Conservation (phyloP, 2,113 vertebrate genomes). For the Dipodomys merriami region DNA sequence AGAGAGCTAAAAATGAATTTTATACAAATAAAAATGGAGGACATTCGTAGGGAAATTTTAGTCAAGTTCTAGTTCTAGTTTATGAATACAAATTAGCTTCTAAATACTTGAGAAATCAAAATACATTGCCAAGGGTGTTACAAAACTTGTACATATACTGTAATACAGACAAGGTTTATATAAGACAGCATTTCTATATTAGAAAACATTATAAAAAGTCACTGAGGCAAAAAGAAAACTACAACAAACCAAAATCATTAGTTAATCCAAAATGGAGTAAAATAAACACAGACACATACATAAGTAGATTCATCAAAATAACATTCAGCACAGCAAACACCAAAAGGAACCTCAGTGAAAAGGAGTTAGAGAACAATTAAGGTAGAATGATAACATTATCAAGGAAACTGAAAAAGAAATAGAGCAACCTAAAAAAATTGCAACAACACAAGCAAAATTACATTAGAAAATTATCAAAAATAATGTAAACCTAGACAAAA, state of each 20-base stretch:
- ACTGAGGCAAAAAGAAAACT: not conserved
- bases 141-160: not conserved
- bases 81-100: slow-evolving; percentile 26
- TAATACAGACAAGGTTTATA: not conserved
- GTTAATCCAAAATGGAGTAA: slow-evolving; percentile 1
- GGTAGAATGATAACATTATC: not conserved
- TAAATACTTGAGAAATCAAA: slow-evolving; percentile 38
- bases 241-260: not conserved
- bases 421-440: not conserved
- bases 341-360: not conserved
- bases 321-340: not conserved
- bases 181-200: not conserved
- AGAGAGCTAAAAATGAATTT: slow-evolving; percentile 39
- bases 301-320: not conserved
- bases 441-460: not conserved
- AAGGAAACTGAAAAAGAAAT: not conserved
- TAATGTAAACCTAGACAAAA: not conserved
- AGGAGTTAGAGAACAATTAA: not conserved
- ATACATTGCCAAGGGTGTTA: not conserved
- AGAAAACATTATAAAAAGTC: slow-evolving; percentile 31
- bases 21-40: slow-evolving; percentile 19
- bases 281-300: not conserved
- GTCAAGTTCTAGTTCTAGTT: slow-evolving; percentile 17
- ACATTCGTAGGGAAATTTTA: not conserved
- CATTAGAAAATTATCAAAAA: slow-evolving; percentile 13